Evolutionary conservation across 1,140 invertebrate genomes (phyloP).

Genomic region (Heterodera carotae): DNA sequence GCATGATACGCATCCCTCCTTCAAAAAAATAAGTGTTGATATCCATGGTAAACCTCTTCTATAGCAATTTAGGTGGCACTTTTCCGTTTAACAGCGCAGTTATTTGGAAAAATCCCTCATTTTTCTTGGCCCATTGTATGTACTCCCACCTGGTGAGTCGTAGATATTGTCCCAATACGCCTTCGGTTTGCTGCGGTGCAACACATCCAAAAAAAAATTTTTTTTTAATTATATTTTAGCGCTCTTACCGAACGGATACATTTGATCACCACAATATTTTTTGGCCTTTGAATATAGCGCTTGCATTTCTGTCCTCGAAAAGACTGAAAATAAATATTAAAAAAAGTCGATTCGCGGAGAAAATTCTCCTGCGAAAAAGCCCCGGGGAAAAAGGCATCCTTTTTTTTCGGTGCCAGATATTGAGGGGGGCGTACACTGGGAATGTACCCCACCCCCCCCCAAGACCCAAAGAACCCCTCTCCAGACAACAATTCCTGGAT

Average conservation of each 20-base stretch:
- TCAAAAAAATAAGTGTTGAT: neutral
- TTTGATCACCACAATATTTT: conserved; percentile 17
- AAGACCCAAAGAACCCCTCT: too few relatives aligned
- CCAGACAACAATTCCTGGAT: too few relatives aligned
- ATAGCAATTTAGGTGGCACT: too few relatives aligned
- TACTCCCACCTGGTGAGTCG: conserved; percentile 14
- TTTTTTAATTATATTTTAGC: too few relatives aligned
- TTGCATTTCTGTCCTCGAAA: conserved; percentile 19
- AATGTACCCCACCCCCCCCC: too few relatives aligned
- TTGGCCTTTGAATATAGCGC: neutral
- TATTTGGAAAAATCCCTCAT: too few relatives aligned
- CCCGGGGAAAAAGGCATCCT: neutral
- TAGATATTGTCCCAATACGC: conserved; percentile 58
- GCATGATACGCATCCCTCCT: conserved; percentile 43
- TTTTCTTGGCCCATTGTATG: too few relatives aligned
- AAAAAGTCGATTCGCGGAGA: neutral
- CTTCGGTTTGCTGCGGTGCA: conserved; percentile 59
- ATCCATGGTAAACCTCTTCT: too few relatives aligned
- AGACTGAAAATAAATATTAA: conserved; percentile 5
- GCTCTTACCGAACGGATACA: conserved; percentile 30
- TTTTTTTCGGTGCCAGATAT: too few relatives aligned
- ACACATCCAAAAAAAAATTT: neutral
- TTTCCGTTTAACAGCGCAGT: too few relatives aligned
- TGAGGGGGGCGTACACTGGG: too few relatives aligned
- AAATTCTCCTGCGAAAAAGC: neutral